Evolutionary conservation across 2,113 vertebrate genomes (phyloP).

Genomic region (Gobio gobio): DNA sequence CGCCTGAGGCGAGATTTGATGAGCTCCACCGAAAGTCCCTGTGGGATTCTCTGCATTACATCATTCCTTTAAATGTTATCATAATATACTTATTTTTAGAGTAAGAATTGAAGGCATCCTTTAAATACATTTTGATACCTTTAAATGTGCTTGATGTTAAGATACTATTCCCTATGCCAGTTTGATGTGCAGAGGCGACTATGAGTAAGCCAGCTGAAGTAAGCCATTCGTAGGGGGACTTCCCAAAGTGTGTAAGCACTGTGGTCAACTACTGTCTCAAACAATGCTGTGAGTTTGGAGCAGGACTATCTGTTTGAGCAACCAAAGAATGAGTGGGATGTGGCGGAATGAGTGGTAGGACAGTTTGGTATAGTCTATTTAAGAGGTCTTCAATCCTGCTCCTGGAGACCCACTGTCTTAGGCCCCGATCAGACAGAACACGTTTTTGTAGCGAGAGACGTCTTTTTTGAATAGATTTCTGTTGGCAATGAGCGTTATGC

Average conservation of each 20-base stretch:
- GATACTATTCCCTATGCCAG: background rate
- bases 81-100: slow-evolving; percentile 32
- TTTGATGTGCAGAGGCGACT: background rate
- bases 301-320: background rate
- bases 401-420: background rate
- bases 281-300: background rate
- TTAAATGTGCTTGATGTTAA: background rate
- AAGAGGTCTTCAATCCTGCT: background rate
- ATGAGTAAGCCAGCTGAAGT: background rate
- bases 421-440: too few species aligned
- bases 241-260: background rate
- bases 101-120: background rate
- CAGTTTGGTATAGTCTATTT: background rate
- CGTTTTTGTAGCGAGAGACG: too few species aligned
- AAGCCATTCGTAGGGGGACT: background rate
- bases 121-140: background rate
- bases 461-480: too few species aligned
- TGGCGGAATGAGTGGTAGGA: background rate
- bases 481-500: too few species aligned
- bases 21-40: slow-evolving; percentile 37
- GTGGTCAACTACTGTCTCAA: background rate
- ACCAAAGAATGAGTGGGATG: background rate
- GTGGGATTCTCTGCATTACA: slow-evolving; percentile 37
- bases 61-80: slow-evolving; percentile 55
- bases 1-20: slow-evolving; percentile 34